These are phyloP conservation scores for Lutraria rhynchaena DNA, from an alignment of 1,140 invertebrate genomes.

Conservation along the genomic window DNA sequence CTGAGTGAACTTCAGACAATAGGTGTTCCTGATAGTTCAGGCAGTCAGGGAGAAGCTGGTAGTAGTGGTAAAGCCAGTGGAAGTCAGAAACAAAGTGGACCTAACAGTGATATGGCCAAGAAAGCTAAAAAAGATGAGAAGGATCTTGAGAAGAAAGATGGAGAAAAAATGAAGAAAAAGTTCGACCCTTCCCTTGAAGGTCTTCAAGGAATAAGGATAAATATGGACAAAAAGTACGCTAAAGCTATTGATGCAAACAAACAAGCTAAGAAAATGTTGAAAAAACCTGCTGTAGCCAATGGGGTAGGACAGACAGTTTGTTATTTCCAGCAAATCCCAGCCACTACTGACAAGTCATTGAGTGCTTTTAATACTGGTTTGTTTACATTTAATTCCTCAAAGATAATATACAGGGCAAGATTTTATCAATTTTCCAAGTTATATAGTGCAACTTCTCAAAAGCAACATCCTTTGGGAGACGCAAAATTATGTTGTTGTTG, in stretches of 20 bases:
- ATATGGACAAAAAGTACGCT: constrained; percentile 2
- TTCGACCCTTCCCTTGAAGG: not conserved
- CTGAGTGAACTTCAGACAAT: no score
- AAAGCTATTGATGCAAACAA: not conserved
- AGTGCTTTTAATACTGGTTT: no score
- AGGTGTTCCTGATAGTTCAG: no score
- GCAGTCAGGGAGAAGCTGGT: not conserved
- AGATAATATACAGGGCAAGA: no score
- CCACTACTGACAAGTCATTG: no score
- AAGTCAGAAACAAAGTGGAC: not conserved
- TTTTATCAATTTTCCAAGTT: no score
- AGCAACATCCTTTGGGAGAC: no score
- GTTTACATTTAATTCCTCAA: no score
- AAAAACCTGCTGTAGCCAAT: constrained; percentile 26
- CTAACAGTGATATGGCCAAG: not conserved
- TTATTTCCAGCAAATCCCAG: no score
- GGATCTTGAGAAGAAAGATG: not conserved
- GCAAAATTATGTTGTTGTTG: no score
- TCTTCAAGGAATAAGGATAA: not conserved
- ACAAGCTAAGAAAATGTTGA: not conserved
- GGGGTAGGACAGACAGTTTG: constrained; percentile 17
- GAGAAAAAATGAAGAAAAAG: no score
- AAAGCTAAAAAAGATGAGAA: not conserved
- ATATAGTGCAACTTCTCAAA: no score
- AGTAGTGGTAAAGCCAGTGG: not conserved